phyloP scores from a whole-genome alignment of 2,797 vertebrate genomes.

The Aeoliscus strigatus region DNA sequence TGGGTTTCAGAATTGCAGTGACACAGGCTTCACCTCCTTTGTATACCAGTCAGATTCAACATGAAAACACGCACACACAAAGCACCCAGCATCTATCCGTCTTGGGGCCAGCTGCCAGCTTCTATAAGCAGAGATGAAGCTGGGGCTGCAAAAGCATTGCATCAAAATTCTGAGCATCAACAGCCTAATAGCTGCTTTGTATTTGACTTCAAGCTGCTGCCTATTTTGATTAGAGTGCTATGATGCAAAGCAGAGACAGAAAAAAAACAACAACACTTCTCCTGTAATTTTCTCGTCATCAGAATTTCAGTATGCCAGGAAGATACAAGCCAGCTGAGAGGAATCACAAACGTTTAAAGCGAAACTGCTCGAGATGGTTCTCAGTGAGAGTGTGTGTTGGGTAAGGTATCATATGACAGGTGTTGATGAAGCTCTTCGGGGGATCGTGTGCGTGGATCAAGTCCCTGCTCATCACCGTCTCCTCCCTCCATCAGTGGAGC shows the following conservation, averaged over 20 bases:
- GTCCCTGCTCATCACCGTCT: conserved; percentile 21
- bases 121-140: conserved; percentile 45
- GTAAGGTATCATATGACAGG: conserved; percentile 40
- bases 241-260: conserved; percentile 26
- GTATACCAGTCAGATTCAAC: too few species aligned
- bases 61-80: conserved; percentile 4
- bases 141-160: conserved; percentile 20
- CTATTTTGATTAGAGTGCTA: conserved; percentile 43
- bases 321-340: conserved; percentile 8
- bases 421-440: conserved; percentile 41
- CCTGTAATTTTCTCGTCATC: conserved; percentile 31
- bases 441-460: conserved; percentile 31
- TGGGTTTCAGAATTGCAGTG: conserved; percentile 31
- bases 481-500: conserved; percentile 38
- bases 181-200: conserved; percentile 35
- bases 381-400: conserved; percentile 20
- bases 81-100: conserved; percentile 17
- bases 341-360: conserved; percentile 20
- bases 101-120: conserved; percentile 42
- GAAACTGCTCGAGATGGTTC: conserved; percentile 37
- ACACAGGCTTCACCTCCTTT: conserved; percentile 23
- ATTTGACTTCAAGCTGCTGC: conserved; percentile 57
- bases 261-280: too few species aligned
- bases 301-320: conserved; percentile 16
- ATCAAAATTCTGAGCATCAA: conserved; percentile 40